phyloP scores from a whole-genome alignment of 2,113 vertebrate genomes.

The Martes martes region DNA sequence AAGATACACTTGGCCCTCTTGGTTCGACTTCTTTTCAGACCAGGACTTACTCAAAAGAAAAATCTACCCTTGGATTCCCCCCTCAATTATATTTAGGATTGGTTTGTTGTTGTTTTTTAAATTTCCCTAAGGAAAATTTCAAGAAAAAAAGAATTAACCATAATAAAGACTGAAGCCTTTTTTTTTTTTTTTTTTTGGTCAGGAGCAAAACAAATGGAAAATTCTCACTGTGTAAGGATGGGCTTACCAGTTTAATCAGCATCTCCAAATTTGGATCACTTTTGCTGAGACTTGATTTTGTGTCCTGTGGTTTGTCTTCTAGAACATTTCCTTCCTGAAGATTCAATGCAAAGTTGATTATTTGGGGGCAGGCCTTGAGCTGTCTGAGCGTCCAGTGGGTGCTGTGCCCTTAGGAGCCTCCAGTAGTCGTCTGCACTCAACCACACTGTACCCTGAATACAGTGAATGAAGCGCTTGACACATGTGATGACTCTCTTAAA shows the following conservation, averaged over 20 bases:
- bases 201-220: background rate
- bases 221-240: background rate
- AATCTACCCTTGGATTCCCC: background rate
- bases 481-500: background rate
- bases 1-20: background rate
- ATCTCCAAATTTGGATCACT: background rate
- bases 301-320: background rate
- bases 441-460: background rate
- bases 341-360: constrained; percentile 11
- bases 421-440: background rate
- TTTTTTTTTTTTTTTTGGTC: background rate
- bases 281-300: background rate
- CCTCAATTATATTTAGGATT: background rate
- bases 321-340: constrained; percentile 19
- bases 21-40: background rate
- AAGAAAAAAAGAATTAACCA: background rate
- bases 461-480: background rate
- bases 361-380: background rate
- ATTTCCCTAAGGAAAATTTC: background rate
- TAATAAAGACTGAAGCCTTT: background rate
- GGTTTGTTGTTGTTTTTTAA: too few species aligned
- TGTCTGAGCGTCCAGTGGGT: background rate
- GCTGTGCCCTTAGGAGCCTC: background rate
- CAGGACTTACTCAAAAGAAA: background rate
- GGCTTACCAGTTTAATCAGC: constrained; percentile 57